Evolutionary conservation across 1,140 invertebrate genomes (phyloP).

Genomic region (Pemphigus obesinymphae): DNA sequence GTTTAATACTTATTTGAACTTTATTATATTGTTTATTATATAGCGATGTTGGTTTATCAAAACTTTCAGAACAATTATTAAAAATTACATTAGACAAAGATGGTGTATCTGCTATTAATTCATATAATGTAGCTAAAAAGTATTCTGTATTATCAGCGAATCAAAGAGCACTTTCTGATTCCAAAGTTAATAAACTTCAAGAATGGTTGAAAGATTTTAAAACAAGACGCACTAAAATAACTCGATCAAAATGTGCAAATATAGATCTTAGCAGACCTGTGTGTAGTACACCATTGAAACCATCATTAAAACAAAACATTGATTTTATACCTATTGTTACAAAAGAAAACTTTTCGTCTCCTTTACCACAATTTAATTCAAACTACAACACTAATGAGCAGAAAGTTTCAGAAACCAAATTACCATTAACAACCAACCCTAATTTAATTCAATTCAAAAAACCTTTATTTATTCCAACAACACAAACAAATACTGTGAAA

Average conservation of each 20-base stretch:
- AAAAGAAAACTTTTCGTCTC: neutral
- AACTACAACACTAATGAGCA: neutral
- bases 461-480: neutral
- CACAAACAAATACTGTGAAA: neutral
- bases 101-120: slow-evolving; percentile 30
- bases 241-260: neutral
- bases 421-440: neutral
- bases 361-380: neutral
- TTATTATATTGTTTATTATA: neutral
- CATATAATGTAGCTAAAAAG: slow-evolving; percentile 35
- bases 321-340: neutral
- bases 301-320: neutral
- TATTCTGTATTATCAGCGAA: slow-evolving; percentile 32
- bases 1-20: neutral
- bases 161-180: slow-evolving; percentile 24
- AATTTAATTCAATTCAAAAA: neutral
- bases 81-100: slow-evolving; percentile 33
- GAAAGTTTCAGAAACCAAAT: neutral
- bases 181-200: slow-evolving; percentile 35
- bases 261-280: neutral
- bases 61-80: slow-evolving; percentile 35
- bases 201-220: slow-evolving; percentile 39
- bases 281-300: slow-evolving; percentile 14
- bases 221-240: slow-evolving; percentile 32
- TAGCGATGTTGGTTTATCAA: slow-evolving; percentile 32